phyloP scores from a whole-genome alignment of 2,888 invertebrate genomes.

The Nomada fabriciana region DNA sequence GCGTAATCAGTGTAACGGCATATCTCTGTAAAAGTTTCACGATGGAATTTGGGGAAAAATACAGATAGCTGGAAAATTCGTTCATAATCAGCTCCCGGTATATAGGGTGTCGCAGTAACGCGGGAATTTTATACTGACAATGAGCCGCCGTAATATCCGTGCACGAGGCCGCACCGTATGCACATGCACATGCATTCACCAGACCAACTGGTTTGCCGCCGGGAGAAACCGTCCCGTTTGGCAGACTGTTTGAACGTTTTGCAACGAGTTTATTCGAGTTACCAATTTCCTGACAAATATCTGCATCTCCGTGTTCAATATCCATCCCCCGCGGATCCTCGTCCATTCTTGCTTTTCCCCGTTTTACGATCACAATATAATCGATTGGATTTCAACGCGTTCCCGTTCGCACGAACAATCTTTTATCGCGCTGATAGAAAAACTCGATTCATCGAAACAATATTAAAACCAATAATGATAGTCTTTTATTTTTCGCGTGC shows the following conservation, averaged over 20 bases:
- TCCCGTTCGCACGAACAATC: neutral
- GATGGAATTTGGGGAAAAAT: slow-evolving; percentile 38
- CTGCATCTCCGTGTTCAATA: slow-evolving; percentile 76
- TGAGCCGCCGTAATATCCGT: slow-evolving; percentile 27
- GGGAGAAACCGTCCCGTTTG: slow-evolving; percentile 68
- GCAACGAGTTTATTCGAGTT: slow-evolving; percentile 83
- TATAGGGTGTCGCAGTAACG: slow-evolving; percentile 16
- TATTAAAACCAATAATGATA: too few relatives aligned
- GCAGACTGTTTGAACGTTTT: slow-evolving; percentile 79
- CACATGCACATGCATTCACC: slow-evolving; percentile 3
- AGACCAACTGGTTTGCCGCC: slow-evolving; percentile 38
- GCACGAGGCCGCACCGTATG: neutral
- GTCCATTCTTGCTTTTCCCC: slow-evolving; percentile 17
- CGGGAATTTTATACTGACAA: slow-evolving; percentile 42
- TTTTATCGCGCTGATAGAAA: neutral
- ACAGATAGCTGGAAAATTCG: slow-evolving; percentile 34
- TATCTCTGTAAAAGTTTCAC: slow-evolving; percentile 29
- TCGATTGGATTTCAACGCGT: slow-evolving; percentile 40
- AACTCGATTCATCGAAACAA: neutral
- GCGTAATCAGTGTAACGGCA: slow-evolving; percentile 37
- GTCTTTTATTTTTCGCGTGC: too few relatives aligned
- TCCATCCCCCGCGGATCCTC: slow-evolving; percentile 2
- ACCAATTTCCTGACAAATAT: slow-evolving; percentile 84
- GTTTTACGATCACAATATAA: slow-evolving; percentile 39
- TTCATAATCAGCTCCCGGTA: slow-evolving; percentile 40